These are phyloP conservation scores for Syngnathus typhle DNA, from an alignment of 2,113 vertebrate species.

Conservation along the genomic window DNA sequence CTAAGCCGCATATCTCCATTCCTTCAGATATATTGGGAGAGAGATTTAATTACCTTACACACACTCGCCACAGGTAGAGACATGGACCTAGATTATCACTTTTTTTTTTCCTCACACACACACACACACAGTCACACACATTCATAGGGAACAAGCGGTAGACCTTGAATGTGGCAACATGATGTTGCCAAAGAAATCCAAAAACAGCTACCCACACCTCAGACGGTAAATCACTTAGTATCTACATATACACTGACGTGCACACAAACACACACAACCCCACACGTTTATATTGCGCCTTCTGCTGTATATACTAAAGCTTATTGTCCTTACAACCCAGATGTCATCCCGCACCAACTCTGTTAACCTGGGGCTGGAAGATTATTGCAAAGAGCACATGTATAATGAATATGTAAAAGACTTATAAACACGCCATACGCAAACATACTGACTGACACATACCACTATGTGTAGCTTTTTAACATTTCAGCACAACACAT, in stretches of 20 bases:
- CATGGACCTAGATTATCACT: constrained; percentile 45
- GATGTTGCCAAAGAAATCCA: constrained; percentile 27
- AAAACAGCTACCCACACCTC: constrained; percentile 24
- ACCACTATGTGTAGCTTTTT: constrained; percentile 15
- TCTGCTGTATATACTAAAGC: neutral
- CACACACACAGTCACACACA: neutral
- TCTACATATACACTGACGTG: neutral
- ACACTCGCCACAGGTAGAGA: constrained; percentile 50
- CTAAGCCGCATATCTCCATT: constrained; percentile 39
- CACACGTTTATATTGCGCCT: neutral
- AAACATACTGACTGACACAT: constrained; percentile 1
- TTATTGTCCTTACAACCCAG: constrained; percentile 1
- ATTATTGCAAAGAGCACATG: constrained; percentile 4
- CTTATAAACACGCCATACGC: constrained; percentile 2
- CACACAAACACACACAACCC: neutral
- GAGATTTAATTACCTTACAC: constrained; percentile 55
- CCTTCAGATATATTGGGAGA: constrained; percentile 46
- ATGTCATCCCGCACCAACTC: neutral
- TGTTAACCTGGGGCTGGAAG: neutral
- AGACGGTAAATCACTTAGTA: constrained; percentile 13
- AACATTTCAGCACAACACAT: constrained; percentile 14
- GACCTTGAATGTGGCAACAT: constrained; percentile 31
- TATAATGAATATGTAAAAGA: neutral
- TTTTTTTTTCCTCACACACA: neutral
- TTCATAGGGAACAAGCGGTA: constrained; percentile 10